Evolutionary conservation across 2,113 vertebrate genomes (phyloP).

Genomic region (Phodopus roborovskii): DNA sequence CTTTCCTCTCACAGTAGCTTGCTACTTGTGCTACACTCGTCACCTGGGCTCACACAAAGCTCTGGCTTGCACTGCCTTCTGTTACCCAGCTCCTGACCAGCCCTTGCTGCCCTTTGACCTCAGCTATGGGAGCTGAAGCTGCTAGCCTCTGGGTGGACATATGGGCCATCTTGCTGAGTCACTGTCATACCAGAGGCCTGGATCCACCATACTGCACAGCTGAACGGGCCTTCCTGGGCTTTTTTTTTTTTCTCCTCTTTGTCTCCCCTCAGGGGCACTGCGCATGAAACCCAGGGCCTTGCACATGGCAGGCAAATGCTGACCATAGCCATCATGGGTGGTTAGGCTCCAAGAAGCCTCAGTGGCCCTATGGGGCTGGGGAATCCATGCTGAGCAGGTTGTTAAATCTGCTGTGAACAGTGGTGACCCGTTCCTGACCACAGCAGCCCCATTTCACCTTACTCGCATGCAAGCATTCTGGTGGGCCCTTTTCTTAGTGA

Average conservation of each 20-base stretch:
- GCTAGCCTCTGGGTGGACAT: background rate
- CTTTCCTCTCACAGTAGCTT: background rate
- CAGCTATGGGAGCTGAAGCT: background rate
- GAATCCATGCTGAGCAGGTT: background rate
- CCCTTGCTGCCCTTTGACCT: background rate
- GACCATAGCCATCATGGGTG: background rate
- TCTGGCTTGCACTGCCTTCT: background rate
- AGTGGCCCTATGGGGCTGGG: background rate
- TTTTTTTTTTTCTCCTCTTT: background rate
- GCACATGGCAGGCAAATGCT: background rate
- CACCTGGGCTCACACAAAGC: background rate
- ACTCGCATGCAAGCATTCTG: background rate
- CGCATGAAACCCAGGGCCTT: background rate
- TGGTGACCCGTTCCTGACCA: background rate
- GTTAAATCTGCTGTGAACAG: background rate
- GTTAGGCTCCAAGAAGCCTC: background rate
- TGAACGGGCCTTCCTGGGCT: background rate
- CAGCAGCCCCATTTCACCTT: background rate
- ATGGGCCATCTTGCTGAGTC: background rate
- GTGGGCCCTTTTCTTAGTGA: background rate
- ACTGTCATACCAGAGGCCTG: background rate
- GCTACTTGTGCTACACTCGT: background rate
- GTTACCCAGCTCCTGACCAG: too few relatives aligned
- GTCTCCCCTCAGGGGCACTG: background rate
- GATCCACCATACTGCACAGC: too few relatives aligned